Conservation (phyloP, 1,140 invertebrate genomes). For the Temnothorax longispinosus region DNA sequence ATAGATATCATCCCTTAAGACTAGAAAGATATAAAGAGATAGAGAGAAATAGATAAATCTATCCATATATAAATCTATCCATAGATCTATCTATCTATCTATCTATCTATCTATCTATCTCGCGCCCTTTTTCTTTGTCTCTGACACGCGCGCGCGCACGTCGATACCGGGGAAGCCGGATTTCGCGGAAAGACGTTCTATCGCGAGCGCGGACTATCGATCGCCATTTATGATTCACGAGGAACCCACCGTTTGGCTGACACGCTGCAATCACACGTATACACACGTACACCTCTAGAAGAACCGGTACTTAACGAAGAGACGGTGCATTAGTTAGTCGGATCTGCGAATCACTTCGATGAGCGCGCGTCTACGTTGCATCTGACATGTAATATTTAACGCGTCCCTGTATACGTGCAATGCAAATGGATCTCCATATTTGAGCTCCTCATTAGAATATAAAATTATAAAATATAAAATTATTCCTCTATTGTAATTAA, state of each 20-base stretch:
- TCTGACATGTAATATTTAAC: not conserved
- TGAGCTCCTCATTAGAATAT: constrained; percentile 1
- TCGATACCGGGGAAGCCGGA: constrained; percentile 21
- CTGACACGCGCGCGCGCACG: not conserved
- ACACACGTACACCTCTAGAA: not conserved
- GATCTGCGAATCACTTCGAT: not conserved
- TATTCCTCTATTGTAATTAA: not conserved
- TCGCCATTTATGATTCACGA: constrained; percentile 63
- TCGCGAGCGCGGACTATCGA: constrained; percentile 56
- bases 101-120: not conserved
- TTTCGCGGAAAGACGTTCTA: constrained; percentile 16
- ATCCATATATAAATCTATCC: no score
- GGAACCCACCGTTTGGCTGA: constrained; percentile 19
- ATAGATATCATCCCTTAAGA: no score
- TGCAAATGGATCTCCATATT: not conserved
- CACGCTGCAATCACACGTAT: constrained; percentile 2
- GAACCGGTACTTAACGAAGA: constrained; percentile 14
- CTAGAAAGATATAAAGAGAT: no score
- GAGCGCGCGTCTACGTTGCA: not conserved
- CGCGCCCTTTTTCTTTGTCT: not conserved
- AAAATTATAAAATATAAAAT: constrained; percentile 25
- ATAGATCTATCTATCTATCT: not conserved
- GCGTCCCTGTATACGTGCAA: not conserved
- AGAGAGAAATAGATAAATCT: no score
- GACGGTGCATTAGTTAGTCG: constrained; percentile 20